Conservation (phyloP, 2,113 vertebrate genomes). For the Cheilinus undulatus region DNA sequence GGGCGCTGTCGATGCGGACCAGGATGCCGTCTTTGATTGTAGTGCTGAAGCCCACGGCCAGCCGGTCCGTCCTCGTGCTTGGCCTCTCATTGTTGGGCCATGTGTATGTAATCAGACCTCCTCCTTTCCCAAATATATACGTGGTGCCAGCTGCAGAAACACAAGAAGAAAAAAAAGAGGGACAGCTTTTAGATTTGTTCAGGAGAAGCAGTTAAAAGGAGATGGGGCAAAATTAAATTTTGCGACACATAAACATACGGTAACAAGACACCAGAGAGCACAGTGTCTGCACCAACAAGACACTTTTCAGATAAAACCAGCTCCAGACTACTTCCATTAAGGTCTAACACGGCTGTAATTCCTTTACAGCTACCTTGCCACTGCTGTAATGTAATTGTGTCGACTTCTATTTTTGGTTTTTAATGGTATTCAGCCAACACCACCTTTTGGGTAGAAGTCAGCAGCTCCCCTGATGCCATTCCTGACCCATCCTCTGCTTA, state of each 20-base stretch:
- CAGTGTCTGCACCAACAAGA: conserved; percentile 18
- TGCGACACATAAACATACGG: conserved; percentile 22
- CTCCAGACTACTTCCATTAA: conserved; percentile 28
- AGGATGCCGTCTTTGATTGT: conserved; percentile 95
- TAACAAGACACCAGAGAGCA: conserved; percentile 51
- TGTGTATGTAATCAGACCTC: conserved; percentile 95
- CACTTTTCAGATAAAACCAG: conserved; percentile 42
- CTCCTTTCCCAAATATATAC: conserved; percentile 97
- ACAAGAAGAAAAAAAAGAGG: conserved; percentile 20
- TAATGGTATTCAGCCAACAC: conserved; percentile 64
- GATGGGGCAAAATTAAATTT: conserved; percentile 7
- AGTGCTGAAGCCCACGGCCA: conserved; percentile 88
- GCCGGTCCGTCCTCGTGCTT: conserved; percentile 94
- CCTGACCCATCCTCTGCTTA: conserved; percentile 74
- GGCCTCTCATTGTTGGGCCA: conserved; percentile 98
- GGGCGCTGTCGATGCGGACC: conserved; percentile 96
- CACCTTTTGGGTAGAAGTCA: conserved; percentile 68
- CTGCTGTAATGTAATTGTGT: conserved; percentile 37
- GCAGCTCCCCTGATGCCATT: conserved; percentile 54
- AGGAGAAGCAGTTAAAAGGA: neutral
- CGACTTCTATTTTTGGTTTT: conserved; percentile 59
- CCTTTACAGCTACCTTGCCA: conserved; percentile 19
- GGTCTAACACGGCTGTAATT: conserved; percentile 29
- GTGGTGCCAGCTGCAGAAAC: conserved; percentile 91
- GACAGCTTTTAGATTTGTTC: conserved; percentile 18